These are phyloP conservation scores for Andrena fulva DNA, from an alignment of 2,888 invertebrate species.

Conservation along the genomic window DNA sequence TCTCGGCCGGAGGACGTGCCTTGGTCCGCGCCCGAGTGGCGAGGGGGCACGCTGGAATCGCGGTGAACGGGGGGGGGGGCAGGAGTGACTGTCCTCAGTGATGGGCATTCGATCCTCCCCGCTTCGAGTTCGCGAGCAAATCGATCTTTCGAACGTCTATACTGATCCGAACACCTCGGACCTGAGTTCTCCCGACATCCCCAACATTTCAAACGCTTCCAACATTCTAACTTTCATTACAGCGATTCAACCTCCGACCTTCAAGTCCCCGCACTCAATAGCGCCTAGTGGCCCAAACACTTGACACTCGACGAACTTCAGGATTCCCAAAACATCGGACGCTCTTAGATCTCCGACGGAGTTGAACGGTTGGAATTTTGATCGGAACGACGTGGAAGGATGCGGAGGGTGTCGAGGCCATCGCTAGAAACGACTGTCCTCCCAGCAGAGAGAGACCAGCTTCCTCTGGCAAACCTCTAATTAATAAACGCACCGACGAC, in stretches of 20 bases:
- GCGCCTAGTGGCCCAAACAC: too few species aligned
- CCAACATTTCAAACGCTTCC: too few species aligned
- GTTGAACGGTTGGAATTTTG: not conserved
- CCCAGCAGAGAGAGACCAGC: constrained; percentile 16
- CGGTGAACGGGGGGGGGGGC: constrained; percentile 6
- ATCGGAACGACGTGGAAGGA: not conserved
- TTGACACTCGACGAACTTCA: not conserved
- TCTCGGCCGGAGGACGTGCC: constrained; percentile 78
- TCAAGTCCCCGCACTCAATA: not conserved
- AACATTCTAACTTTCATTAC: too few species aligned
- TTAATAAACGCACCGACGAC: constrained; percentile 80
- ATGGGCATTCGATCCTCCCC: constrained; percentile 2
- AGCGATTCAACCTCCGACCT: too few species aligned
- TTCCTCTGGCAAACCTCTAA: constrained; percentile 76
- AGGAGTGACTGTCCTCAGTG: constrained; percentile 21
- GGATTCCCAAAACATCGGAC: not conserved
- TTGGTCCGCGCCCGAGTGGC: constrained; percentile 30
- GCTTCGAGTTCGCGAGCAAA: not conserved
- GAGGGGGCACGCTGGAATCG: constrained; percentile 14
- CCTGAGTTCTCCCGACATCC: too few species aligned
- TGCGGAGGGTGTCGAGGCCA: constrained; percentile 2
- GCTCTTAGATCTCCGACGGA: not conserved
- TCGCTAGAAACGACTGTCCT: constrained; percentile 41
- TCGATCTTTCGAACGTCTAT: not conserved
- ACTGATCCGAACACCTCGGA: too few species aligned